phyloP scores from a whole-genome alignment of 1,140 invertebrate species.

The Matsumurasca onukii region DNA sequence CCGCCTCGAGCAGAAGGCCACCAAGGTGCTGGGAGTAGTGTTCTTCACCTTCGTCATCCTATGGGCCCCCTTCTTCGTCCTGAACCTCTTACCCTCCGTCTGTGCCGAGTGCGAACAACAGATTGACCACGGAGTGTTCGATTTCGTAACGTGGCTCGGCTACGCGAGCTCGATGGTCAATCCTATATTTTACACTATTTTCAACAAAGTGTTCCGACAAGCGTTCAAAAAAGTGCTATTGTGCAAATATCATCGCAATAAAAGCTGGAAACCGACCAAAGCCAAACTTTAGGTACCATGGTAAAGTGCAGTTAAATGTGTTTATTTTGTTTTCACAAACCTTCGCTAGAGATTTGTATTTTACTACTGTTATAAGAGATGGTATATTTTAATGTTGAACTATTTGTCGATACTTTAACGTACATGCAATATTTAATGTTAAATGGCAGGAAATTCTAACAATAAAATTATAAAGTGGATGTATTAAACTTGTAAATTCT shows the following conservation, averaged over 20 bases:
- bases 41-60: constrained; percentile 92
- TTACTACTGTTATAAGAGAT: too few relatives aligned
- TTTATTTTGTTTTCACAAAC: too few relatives aligned
- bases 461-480: too few relatives aligned
- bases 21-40: constrained; percentile 90
- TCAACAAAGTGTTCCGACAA: constrained; percentile 90
- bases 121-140: constrained; percentile 75
- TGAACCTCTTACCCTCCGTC: constrained; percentile 78
- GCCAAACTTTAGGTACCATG: constrained; percentile 25
- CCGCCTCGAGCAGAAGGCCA: constrained; percentile 86
- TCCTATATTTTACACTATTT: constrained; percentile 93
- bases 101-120: constrained; percentile 74
- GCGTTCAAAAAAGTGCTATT: constrained; percentile 87
- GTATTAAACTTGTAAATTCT: too few relatives aligned
- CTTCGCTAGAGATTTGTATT: too few relatives aligned
- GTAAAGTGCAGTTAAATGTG: too few relatives aligned
- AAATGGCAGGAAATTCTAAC: too few relatives aligned
- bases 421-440: too few relatives aligned
- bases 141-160: constrained; percentile 87
- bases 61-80: constrained; percentile 92
- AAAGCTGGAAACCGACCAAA: constrained; percentile 41
- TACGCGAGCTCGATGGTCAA: constrained; percentile 93
- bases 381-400: too few relatives aligned
- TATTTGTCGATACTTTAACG: too few relatives aligned
- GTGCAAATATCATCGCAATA: constrained; percentile 64